Evolutionary conservation across 2,888 invertebrate species (phyloP).

Genomic region (Deilephila elpenor): DNA sequence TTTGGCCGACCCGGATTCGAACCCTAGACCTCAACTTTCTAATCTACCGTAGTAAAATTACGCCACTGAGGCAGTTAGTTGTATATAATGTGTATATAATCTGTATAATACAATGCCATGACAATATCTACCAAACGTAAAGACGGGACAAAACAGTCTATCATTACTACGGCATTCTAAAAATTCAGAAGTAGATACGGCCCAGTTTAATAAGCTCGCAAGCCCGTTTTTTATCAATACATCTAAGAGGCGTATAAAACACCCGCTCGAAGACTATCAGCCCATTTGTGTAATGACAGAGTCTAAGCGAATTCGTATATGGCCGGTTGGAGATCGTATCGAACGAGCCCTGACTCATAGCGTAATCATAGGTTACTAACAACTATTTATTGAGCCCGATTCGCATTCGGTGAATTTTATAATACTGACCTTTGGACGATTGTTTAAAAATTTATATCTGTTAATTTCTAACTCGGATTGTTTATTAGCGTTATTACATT

Average conservation of each 20-base stretch:
- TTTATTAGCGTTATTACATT: slow-evolving; percentile 37
- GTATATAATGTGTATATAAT: too few relatives aligned
- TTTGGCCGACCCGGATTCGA: too few relatives aligned
- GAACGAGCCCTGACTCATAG: slow-evolving; percentile 58
- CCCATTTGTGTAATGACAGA: slow-evolving; percentile 50
- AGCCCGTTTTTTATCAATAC: slow-evolving; percentile 12
- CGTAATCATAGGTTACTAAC: slow-evolving; percentile 69
- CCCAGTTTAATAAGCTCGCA: background rate
- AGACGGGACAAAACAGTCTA: background rate
- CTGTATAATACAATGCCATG: too few relatives aligned
- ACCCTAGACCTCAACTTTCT: too few relatives aligned
- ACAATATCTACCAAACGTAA: too few relatives aligned
- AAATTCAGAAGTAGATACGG: background rate
- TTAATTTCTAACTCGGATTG: slow-evolving; percentile 46
- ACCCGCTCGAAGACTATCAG: slow-evolving; percentile 22
- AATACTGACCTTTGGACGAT: slow-evolving; percentile 48
- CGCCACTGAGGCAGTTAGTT: too few relatives aligned
- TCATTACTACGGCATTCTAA: too few relatives aligned
- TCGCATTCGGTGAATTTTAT: slow-evolving; percentile 64
- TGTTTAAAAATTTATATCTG: slow-evolving; percentile 56
- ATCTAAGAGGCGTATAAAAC: slow-evolving; percentile 18
- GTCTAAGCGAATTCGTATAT: slow-evolving; percentile 45
- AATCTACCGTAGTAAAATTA: too few relatives aligned
- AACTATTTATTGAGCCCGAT: slow-evolving; percentile 64
- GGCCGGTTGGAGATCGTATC: slow-evolving; percentile 56